Evolutionary conservation across 2,797 vertebrate species (phyloP), one percentile per base, ranked within the genome.

Genomic region (Microchirus variegatus): DNA sequence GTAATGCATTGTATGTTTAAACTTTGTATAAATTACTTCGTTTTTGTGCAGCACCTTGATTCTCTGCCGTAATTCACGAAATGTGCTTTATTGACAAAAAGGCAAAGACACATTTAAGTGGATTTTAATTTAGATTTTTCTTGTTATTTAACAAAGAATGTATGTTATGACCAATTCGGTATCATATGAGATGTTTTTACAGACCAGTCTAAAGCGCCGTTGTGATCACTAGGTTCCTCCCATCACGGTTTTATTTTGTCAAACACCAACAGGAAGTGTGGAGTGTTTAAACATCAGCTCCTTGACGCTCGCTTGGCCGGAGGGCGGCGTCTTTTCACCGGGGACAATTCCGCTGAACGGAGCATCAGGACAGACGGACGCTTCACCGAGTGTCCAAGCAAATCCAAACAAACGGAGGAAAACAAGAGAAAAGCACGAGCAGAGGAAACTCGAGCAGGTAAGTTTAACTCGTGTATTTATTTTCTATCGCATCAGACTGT

Each of bases 261-360:
- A 64, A 42, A 9, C 0, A 0, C 0, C 0, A 22, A 70, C 62
- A 55, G 84, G 86, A 87, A 80, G 72, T 49, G 17, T 1, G 5
- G 5, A 2, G 1, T 3, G 4, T 11, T 8, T 26, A 10, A 41
- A 2, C 14, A 17, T 14, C 15, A 2, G 2, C 0, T 0, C 1
- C 45, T 75, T 78, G 0, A 66, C 65, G 0, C 4, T 0, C 3
- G 36, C 10, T 1, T 2, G 26, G 11, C 13, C 0, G 72, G 87
- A 86, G 93, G 92, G 93, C 92, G 94, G 92, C 79, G 91, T 87
- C 87, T 86, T 66, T 87, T 59, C 78, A 90, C 15, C 59, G 73
- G 69, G 85, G 90, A 91, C 86, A 86, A 87, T 91, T 93, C 91
- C 79, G 87, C 63, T 69, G 70, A 87, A 72, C 82, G 77, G 35